These are phyloP conservation scores for Notospermus geniculatus DNA, from an alignment of 1,140 invertebrate species.

Conservation along the genomic window DNA sequence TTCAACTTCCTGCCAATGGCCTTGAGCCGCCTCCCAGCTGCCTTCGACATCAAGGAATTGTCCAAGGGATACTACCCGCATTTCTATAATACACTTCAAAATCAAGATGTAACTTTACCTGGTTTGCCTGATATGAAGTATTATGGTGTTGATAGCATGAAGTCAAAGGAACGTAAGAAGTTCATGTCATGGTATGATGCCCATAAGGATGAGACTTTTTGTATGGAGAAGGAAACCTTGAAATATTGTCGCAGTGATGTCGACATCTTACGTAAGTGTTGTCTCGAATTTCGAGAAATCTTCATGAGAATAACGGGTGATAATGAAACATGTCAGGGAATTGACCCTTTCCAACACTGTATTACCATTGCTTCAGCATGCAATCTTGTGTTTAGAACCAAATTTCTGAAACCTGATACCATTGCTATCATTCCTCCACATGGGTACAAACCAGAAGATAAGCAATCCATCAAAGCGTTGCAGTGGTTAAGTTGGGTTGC, in stretches of 20 bases:
- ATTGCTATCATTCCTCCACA: not conserved
- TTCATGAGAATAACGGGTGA: not conserved
- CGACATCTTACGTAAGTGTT: constrained; percentile 18
- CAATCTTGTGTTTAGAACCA: not conserved
- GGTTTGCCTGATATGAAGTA: no score
- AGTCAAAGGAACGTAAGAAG: not conserved
- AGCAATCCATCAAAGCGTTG: not conserved
- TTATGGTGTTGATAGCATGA: no score
- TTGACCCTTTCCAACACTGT: not conserved
- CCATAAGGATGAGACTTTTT: not conserved
- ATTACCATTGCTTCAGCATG: constrained; percentile 1
- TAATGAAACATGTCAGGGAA: no score
- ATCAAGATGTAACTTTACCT: no score
- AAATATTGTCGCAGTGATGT: constrained; percentile 10
- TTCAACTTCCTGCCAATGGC: no score
- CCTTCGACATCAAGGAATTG: no score
- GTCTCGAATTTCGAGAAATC: not conserved
- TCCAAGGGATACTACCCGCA: no score
- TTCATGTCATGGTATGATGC: constrained; percentile 21
- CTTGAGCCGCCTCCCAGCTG: no score
- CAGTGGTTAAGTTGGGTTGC: not conserved
- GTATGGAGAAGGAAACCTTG: constrained; percentile 15
- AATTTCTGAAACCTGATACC: not conserved
- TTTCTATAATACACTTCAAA: no score
- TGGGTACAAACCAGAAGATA: not conserved